phyloP scores from a whole-genome alignment of 2,797 vertebrate genomes.

The Xenentodon cancila region DNA sequence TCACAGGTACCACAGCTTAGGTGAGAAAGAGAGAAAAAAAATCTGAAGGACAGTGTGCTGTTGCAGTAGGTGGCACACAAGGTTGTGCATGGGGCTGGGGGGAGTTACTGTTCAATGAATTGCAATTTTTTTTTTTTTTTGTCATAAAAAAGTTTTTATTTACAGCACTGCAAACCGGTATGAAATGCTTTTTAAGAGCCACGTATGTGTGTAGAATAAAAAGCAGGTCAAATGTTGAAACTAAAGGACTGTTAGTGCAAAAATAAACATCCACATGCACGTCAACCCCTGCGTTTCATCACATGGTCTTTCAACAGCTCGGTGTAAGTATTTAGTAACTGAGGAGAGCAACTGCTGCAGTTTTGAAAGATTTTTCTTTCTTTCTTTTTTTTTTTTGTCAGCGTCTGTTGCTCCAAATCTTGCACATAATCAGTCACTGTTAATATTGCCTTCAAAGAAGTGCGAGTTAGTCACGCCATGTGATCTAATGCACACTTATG shows the following conservation, averaged over 20 bases:
- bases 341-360: neutral
- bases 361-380: neutral
- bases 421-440: too few relatives aligned
- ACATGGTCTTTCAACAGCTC: neutral
- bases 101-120: neutral
- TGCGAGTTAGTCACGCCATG: too few relatives aligned
- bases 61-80: constrained; percentile 16
- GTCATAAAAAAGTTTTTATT: too few relatives aligned
- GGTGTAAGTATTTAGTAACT: neutral
- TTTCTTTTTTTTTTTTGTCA: neutral
- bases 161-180: too few relatives aligned
- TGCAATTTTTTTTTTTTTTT: neutral
- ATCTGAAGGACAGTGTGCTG: constrained; percentile 48
- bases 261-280: neutral
- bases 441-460: too few relatives aligned
- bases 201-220: too few relatives aligned
- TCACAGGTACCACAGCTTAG: constrained; percentile 61
- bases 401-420: too few relatives aligned
- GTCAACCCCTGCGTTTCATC: neutral
- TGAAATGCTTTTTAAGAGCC: too few relatives aligned
- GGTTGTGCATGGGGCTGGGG: neutral
- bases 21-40: constrained; percentile 39
- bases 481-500: too few relatives aligned
- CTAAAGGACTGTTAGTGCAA: too few relatives aligned
- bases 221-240: too few relatives aligned